Evolutionary conservation across 2,113 vertebrate species (phyloP).

Genomic region (Macquaria australasica): DNA sequence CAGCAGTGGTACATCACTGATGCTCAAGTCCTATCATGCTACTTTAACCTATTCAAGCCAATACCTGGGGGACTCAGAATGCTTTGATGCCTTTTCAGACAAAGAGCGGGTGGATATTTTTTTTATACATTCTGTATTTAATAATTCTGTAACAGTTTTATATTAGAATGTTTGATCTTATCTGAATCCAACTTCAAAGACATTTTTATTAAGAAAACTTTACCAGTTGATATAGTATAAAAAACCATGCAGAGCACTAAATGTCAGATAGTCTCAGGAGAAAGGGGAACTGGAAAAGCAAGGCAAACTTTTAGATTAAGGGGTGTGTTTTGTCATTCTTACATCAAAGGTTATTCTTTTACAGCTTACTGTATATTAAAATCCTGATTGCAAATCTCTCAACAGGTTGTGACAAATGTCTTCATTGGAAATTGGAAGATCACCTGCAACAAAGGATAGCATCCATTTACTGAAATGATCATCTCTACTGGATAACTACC

Average conservation of each 20-base stretch:
- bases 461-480: constrained; percentile 19
- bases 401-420: neutral
- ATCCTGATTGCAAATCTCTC: constrained; percentile 17
- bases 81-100: constrained; percentile 58
- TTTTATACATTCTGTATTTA: constrained; percentile 44
- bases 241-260: constrained; percentile 28
- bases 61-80: constrained; percentile 36
- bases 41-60: constrained; percentile 21
- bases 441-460: neutral
- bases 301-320: constrained; percentile 42
- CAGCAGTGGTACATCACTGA: constrained; percentile 11
- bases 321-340: constrained; percentile 26
- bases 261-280: constrained; percentile 30
- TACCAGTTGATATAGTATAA: constrained; percentile 43
- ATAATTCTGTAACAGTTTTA: constrained; percentile 68
- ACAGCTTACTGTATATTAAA: neutral
- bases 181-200: constrained; percentile 79
- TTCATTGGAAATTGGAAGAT: constrained; percentile 8
- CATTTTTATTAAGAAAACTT: constrained; percentile 50
- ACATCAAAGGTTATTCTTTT: constrained; percentile 58
- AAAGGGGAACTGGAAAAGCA: constrained; percentile 30
- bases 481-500: neutral
- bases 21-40: constrained; percentile 45
- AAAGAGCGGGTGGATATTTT: constrained; percentile 30
- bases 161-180: constrained; percentile 80